A percentile compares a stretch with the other conserved stretches of the same genome.
Evolutionary conservation across 2,113 vertebrate species (phyloP).

Genomic region (Eleginops maclovinus): DNA sequence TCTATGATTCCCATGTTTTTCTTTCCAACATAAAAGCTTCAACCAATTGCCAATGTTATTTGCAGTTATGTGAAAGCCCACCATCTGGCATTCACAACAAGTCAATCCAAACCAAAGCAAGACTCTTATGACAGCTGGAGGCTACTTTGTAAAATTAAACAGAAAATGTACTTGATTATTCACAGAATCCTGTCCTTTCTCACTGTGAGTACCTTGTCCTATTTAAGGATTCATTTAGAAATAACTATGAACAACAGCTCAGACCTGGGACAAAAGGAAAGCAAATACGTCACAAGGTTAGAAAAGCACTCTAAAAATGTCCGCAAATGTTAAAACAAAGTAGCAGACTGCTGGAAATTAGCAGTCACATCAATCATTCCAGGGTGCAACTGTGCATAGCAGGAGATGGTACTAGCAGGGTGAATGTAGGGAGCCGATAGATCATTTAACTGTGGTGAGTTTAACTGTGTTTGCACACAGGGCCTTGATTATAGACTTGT

Average conservation of each 20-base stretch:
- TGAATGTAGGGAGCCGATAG: neutral
- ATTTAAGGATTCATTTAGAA: conserved; percentile 34
- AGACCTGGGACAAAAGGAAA: neutral
- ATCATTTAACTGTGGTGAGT: conserved; percentile 1
- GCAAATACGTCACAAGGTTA: neutral
- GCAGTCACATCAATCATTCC: neutral
- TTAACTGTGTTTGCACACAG: conserved; percentile 10
- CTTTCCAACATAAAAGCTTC: conserved; percentile 55
- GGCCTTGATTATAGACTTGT: neutral
- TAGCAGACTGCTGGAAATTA: neutral
- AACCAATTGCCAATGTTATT: conserved; percentile 59
- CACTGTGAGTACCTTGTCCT: conserved; percentile 21
- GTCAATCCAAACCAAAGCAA: conserved; percentile 65
- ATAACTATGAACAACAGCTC: conserved; percentile 4
- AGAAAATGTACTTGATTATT: conserved; percentile 29
- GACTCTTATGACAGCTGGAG: conserved; percentile 59
- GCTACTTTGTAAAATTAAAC: conserved; percentile 60
- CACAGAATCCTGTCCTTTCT: conserved; percentile 35
- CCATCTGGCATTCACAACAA: conserved; percentile 68
- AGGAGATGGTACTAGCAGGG: neutral
- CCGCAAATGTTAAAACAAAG: conserved; percentile 4
- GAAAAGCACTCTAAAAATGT: neutral
- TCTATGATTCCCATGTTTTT: conserved; percentile 60
- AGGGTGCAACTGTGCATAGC: neutral
- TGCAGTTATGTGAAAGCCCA: conserved; percentile 66